Conservation (phyloP, 2,113 vertebrate genomes). For the Eonycteris spelaea region DNA sequence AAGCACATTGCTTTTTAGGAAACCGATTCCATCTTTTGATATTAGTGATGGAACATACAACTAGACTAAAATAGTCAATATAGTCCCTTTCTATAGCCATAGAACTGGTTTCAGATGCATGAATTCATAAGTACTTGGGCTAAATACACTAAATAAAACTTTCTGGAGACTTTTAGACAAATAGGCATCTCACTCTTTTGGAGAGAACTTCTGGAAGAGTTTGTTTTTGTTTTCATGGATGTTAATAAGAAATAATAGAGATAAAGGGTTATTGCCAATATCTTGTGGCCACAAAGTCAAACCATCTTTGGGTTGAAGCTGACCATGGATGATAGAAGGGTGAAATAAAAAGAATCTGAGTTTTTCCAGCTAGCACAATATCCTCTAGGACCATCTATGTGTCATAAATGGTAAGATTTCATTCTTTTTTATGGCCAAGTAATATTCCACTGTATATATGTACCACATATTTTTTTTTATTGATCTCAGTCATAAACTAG, state of each 20-base stretch:
- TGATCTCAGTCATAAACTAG: slow-evolving; percentile 11
- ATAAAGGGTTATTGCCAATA: background rate
- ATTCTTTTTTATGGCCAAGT: no score
- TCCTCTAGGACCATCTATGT: no score
- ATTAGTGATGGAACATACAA: background rate
- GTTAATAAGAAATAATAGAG: background rate
- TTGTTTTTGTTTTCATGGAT: background rate
- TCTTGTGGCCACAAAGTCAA: background rate
- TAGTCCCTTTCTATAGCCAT: background rate
- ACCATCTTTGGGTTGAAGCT: background rate
- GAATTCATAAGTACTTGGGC: background rate
- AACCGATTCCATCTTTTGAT: background rate
- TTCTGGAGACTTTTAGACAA: background rate
- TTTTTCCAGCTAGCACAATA: background rate
- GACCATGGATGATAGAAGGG: background rate
- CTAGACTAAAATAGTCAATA: background rate
- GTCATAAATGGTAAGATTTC: no score
- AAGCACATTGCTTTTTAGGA: background rate
- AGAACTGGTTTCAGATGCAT: background rate
- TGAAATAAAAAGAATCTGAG: background rate
- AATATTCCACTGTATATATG: no score
- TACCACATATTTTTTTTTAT: background rate
- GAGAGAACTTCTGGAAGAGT: background rate
- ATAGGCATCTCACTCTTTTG: background rate
- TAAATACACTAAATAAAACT: background rate